Evolutionary conservation across 2,797 vertebrate genomes (phyloP), one percentile per base, ranked within the genome.

Genomic region (Scolopax bukidnonensis): DNA sequence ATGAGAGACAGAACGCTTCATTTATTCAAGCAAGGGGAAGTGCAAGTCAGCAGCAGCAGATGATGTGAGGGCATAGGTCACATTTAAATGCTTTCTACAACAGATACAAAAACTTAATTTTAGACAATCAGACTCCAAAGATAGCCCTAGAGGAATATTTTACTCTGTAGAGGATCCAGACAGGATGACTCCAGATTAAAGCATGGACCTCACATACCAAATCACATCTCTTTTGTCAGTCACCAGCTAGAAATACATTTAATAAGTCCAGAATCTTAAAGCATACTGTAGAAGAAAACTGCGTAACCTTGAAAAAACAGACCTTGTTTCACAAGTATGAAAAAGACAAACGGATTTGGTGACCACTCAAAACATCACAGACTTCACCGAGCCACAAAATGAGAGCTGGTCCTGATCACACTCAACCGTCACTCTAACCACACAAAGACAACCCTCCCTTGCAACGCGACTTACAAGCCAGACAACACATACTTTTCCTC

Each of bases 261-360:
- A 65, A 5, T 28, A 59, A 18, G 10, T 3, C 48, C 67, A 32
- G 4, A 28, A 36, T 24, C 21, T 77, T 36, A 67, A 53, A 64
- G 7, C 21, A 33, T 0, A 0, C 15, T 21, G 16, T 28, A 23
- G 18, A 20, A 61, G n/a, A 43, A 69, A 40, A 5, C 47, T 17
- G 20, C 12, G 4, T 3, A 11, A 4, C 7, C 33, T 47, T 3
- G 3, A 12, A 54, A 79, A 64, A 61, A 23, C 38, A 50, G 40
- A 57, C 12, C 16, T 75, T 9, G 5, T 32, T 50, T 54, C 65
- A 18, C 28, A 43, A 43, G 43, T 27, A 74, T 1, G 3, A 57
- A 56, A 51, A 40, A 23, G 20, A 38, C 10, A 3, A 65, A 57
- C 4, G 20, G 43, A 25, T 32, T 23, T 3, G 15, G 40, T 15